Percentiles rank a stretch among this genome's conserved stretches.
Conservation (phyloP, 2,888 invertebrate species). For the Drosophila greeni region DNA sequence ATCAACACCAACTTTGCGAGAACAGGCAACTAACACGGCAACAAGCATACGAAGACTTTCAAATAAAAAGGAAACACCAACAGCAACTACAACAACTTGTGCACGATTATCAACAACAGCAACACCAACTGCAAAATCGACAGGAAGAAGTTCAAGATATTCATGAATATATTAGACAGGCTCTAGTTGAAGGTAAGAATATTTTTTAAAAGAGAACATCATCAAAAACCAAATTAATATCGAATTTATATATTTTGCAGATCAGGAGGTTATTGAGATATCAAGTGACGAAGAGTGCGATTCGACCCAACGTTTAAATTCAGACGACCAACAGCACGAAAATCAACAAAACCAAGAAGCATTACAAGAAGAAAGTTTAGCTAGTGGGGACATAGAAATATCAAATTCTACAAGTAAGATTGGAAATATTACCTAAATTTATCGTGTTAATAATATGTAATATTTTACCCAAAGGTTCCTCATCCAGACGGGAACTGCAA, state of each 20-base stretch:
- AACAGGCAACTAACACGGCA: no score
- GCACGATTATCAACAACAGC: no score
- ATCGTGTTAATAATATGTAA: neutral
- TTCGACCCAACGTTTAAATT: neutral
- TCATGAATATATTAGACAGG: neutral
- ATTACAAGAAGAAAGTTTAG: neutral
- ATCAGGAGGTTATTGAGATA: neutral
- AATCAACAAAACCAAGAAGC: neutral
- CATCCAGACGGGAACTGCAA: neutral
- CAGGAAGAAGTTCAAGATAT: neutral
- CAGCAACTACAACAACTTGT: no score
- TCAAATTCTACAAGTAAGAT: neutral
- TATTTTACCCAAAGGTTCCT: neutral
- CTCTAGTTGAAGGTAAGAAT: neutral
- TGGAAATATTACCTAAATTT: neutral
- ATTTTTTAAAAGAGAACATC: neutral
- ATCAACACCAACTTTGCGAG: no score
- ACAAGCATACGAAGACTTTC: no score
- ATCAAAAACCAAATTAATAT: neutral
- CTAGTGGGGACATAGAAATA: neutral
- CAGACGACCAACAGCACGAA: neutral
- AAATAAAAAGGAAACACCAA: neutral
- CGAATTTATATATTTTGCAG: neutral
- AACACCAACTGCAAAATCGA: neutral
- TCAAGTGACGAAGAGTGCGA: neutral